Evolutionary conservation across 2,113 vertebrate species (phyloP), one percentile per base, ranked within the genome.

Genomic region (Vulpes vulpes): DNA sequence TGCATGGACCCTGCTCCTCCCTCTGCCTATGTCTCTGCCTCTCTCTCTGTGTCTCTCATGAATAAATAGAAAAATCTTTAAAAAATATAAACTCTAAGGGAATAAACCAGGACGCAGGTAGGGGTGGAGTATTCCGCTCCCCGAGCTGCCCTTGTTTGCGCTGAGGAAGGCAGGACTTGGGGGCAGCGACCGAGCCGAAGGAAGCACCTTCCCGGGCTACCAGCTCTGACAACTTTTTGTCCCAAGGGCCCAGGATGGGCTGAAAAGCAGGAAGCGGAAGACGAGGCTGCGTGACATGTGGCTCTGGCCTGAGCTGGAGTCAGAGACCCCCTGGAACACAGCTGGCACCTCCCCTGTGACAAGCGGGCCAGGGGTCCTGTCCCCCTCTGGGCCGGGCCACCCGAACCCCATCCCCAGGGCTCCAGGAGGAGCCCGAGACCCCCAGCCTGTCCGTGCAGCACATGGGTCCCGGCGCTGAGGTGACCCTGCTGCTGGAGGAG

Each of bases 261-360:
- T 81, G 30, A 11, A 35, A 30, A 32, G 59, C 64, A 25, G 84
- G 76, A 55, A 35, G 2, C 5, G 3, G 51, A n/a, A 27, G 60
- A 2, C 43, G 27, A 51, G 1, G 43, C 55, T 25, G 71, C 55
- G 22, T 4, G 73, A 16, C 0, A 5, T 1, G 0, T 3, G 9
- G 30, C 32, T 71, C 23, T 5, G 67, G 51, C 51, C 71, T 43
- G 7, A 4, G 19, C 89, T n/a, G 82, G 62, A 6, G 14, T 17
- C 8, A 23, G 71, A n/a, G 30, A 10, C 51, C 4, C 23, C 1
- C 3, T 1, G 14, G 25, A n/a, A 17, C 2, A 0, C 4, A 14
- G 22, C 53, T n/a, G 64, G 12, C 3, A 14, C 35, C 78, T 57
- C 5, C 62, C 59, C 23, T 3, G 1, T 20, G 16, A 30, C 10